These are phyloP conservation scores for Archips crataeganus DNA, from an alignment of 2,888 invertebrate species.

Conservation along the genomic window DNA sequence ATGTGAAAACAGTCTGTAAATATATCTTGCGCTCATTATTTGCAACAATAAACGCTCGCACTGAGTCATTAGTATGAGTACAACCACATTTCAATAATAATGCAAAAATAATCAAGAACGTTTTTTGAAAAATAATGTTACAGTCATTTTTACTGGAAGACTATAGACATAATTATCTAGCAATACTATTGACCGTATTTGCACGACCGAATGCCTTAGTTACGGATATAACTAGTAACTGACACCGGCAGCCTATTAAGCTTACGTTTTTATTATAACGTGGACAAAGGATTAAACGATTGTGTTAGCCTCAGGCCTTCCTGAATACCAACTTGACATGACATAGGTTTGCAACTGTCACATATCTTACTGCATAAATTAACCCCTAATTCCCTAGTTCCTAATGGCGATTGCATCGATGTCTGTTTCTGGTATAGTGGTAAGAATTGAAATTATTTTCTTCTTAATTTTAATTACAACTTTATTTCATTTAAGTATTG, in stretches of 20 bases:
- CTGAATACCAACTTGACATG: slow-evolving; percentile 60
- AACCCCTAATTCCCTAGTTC: too few relatives aligned
- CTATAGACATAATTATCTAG: not conserved
- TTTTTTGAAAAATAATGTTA: not conserved
- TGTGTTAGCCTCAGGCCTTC: slow-evolving; percentile 55
- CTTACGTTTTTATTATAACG: slow-evolving; percentile 21
- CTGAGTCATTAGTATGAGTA: slow-evolving; percentile 3
- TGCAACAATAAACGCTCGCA: slow-evolving; percentile 71
- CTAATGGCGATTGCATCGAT: slow-evolving; percentile 55
- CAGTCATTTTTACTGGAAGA: not conserved
- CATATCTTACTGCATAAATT: slow-evolving; percentile 47
- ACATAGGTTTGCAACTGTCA: slow-evolving; percentile 62
- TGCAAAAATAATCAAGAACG: not conserved
- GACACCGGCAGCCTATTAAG: slow-evolving; percentile 55
- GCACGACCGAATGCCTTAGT: slow-evolving; percentile 18
- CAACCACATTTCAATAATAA: not conserved
- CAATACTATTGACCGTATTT: slow-evolving; percentile 3
- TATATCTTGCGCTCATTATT: slow-evolving; percentile 54
- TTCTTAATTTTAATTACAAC: not conserved
- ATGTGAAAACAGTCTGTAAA: slow-evolving; percentile 43
- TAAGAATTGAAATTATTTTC: not conserved
- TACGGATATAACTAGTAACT: slow-evolving; percentile 66
- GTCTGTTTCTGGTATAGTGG: not conserved
- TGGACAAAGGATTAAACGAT: slow-evolving; percentile 31
- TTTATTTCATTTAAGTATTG: not conserved